Base-by-base conservation (phyloP, 2,888 invertebrate genomes). In the Acleris cristana region DNA sequence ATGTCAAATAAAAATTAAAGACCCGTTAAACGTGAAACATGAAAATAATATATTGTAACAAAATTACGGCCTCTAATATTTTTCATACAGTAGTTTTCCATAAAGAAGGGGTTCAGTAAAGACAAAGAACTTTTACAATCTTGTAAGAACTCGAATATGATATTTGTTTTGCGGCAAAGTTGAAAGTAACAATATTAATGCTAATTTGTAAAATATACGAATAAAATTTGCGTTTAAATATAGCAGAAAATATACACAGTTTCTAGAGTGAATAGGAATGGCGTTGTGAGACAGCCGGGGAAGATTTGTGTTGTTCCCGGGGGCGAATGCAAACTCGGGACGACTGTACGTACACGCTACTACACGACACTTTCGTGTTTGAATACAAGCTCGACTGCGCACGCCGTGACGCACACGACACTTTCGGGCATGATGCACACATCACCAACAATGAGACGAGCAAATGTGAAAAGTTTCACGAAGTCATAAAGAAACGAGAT, bases 381-480 rank as follows among this genome's bases (percentile, higher is more conserved):
- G 4, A 14, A 40, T 14, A 40, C 40, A 40, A 40, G 4, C 40
- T 40, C 40, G 40, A 40, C 40, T 40, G 40, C 14, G 14, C 40
- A 14, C 14, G 40, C 40, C 1, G 40, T 40, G 40, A 40, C 4
- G 14, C 40, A 40, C 40, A 40, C 40, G 40, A 40, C 40, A 54
- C n/a, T 61, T 44, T 57, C 21, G 52, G 30, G 52, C 57, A 58
- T 67, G 67, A 54, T 54, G 58, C 67, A 63, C 66, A 66, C 66
- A 34, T 48, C 57, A 30, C 61, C 23, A 44, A 62, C 66, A 66
- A 55, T 57, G 57, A 63, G 54, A 58, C 58, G 26, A 26, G 63
- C 44, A 58, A 67, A 67, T 67, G 67, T 63, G 67, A 58, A 67
- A 67, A 67, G 62, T 67, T 67, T 57, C 58, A 45, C 63, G 48